phyloP scores from a whole-genome alignment of 1,140 invertebrate species.

The Vanessa tameamea region DNA sequence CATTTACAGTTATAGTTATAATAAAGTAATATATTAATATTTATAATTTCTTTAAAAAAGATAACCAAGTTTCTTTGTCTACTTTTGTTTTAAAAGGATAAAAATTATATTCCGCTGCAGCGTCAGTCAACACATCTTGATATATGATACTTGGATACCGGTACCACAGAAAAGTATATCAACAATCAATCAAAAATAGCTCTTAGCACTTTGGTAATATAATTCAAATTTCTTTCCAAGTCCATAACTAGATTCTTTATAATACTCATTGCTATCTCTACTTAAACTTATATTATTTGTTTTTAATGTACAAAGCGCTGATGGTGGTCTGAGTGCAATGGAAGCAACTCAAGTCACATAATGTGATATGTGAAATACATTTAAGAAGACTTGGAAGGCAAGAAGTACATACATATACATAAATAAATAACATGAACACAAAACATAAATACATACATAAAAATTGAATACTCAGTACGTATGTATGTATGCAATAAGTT shows the following conservation, averaged over 20 bases:
- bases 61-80: too few species aligned
- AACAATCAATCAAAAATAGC: neutral
- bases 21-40: too few species aligned
- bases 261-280: conserved; percentile 12
- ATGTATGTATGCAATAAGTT: too few species aligned
- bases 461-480: too few species aligned
- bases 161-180: neutral
- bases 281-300: conserved; percentile 18
- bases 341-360: neutral
- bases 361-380: too few species aligned
- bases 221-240: neutral
- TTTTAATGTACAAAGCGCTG: conserved; percentile 4
- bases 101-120: conserved; percentile 7
- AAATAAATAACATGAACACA: too few species aligned
- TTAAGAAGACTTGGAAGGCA: too few species aligned
- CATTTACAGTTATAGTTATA: too few species aligned
- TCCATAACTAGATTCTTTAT: neutral
- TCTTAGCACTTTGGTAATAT: neutral
- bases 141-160: conserved; percentile 6
- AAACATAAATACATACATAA: too few species aligned
- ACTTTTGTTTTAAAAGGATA: neutral
- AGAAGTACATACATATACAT: too few species aligned
- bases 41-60: too few species aligned
- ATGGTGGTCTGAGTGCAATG: conserved; percentile 15
- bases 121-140: conserved; percentile 9